Conservation (phyloP, 2,113 vertebrate genomes). For the Cnemophilus loriae region DNA sequence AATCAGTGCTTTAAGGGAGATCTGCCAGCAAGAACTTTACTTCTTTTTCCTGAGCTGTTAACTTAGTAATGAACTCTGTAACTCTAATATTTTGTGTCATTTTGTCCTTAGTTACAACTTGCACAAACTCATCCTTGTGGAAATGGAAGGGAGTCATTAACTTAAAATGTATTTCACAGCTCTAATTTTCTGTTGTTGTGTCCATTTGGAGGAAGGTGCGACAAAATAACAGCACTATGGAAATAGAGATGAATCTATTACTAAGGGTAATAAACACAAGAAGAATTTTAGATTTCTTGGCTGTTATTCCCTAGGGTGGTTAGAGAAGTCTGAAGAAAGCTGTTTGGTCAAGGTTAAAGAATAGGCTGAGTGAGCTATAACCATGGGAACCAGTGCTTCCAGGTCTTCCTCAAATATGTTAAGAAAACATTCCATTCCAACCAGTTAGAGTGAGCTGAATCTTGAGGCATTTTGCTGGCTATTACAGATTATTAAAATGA, state of each 20-base stretch:
- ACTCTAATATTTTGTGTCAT: not conserved
- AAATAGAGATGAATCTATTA: not conserved
- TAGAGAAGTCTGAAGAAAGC: not conserved
- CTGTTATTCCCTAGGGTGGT: not conserved
- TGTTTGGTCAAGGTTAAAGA: not conserved
- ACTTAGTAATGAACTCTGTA: not conserved
- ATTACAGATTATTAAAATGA: not conserved
- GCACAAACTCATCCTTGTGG: not conserved
- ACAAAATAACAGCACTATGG: not conserved
- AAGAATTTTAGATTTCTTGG: not conserved
- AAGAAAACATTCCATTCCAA: conserved; percentile 22
- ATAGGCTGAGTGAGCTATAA: not conserved
- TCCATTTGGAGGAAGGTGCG: not conserved
- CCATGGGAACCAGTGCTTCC: not conserved
- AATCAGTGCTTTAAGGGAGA: not conserved
- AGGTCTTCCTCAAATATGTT: conserved; percentile 8
- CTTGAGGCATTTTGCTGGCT: not conserved
- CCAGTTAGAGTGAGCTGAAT: not conserved
- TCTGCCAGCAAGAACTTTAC: not conserved
- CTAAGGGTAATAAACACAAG: not conserved
- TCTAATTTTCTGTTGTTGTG: not conserved
- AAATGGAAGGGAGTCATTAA: not conserved
- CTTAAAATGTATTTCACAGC: not conserved
- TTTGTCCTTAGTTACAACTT: not conserved
- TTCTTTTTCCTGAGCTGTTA: not conserved